Evolutionary conservation across 2,113 vertebrate species (phyloP), one percentile per base, ranked within the genome.

Genomic region (Marmota monax): DNA sequence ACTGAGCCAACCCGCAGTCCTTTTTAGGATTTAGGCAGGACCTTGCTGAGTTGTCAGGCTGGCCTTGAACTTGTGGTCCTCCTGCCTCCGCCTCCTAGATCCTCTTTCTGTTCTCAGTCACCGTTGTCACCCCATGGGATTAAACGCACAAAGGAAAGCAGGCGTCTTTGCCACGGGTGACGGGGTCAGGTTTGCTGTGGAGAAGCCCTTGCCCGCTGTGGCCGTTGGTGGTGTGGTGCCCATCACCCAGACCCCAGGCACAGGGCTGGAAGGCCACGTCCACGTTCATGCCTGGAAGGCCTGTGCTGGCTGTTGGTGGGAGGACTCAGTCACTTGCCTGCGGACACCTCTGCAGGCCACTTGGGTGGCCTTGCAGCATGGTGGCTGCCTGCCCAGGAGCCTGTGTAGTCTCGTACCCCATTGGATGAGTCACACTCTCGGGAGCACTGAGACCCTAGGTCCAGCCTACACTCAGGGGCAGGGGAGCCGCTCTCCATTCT

Each of bases 181-280:
- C 5, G 0, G 1, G 1, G 7, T 3, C 56, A 20, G 70, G 23
- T 18, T 58, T 70, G 65, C 13, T 0, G 29, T 4, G 0, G 53
- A 88, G 83, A 48, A 86, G 25, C 63, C 34, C 9, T 14, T 22
- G 17, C 56, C 45, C 1, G 0, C 12, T 1, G 10, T 45, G 45
- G 45, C 45, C 45, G 7, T 8, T 8, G 45, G 45, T 45, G 45
- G 45, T 45, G 45, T 7, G 45, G 45, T 3, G 1, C 22, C 7
- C 27, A 79, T 32, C 34, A 13, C 3, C 39, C 23, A 8, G 1
- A 17, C 32, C 42, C 0, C 0, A 0, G 45, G 9, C 18, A 12
- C 0, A 5, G 22, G 74, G 63, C 53, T 0, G 4, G 42, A 42
- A 69, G 29, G 17, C 83, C 22, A 12, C 7, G 45, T 76, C 67